Base-by-base conservation (phyloP, 2,888 invertebrate species). In the Dione juno region DNA sequence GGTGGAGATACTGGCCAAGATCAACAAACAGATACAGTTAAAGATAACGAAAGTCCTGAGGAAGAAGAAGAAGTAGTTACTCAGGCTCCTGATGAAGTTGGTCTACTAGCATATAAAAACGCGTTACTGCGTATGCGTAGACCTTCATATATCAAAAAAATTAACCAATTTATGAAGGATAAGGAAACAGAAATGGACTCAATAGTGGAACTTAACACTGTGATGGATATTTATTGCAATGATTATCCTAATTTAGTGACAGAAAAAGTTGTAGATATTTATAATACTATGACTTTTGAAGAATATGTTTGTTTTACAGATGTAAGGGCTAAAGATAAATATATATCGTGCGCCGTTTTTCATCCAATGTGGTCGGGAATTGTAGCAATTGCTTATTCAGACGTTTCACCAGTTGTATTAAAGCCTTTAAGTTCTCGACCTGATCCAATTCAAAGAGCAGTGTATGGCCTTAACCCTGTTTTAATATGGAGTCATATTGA, bases 401-500 rank as follows among this genome's bases (percentile, higher is more conserved):
- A 95, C 76, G 90, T 85, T 48, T 94, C 94, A 0, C 91, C 94
- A 1, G 90, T 92, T 41, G 88, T 87, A 48, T 89, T 92, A 82
- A 94, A 90, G 78, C 82, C 79, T 40, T 72, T 88, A 75, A 80
- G 85, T 81, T 77, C 89, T 80, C 86, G 87, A 7, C 82, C 84
- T 8, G 94, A 94, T 79, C 85, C 87, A 1, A 92, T 94, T 28
- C 90, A 94, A 81, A 88, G 94, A 78, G 94, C 95, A 0, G 94
- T 95, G 0, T 94, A 95, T 67, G 94, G 94, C 5, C 84, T 94
- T 3, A 95, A 96, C 83, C 94, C 95, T 0, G 95, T 96, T 1
- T 88, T 96, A 72, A 92, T 97, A 76, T 97, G 97, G 97, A 96
- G 96, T 76, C 95, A 96, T 74, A 92, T 93, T 40, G 96, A 97